A percentile compares a stretch with the other conserved stretches of the same genome.
phyloP scores from a whole-genome alignment of 2,797 vertebrate genomes.

The Thripadectes ignobilis region DNA sequence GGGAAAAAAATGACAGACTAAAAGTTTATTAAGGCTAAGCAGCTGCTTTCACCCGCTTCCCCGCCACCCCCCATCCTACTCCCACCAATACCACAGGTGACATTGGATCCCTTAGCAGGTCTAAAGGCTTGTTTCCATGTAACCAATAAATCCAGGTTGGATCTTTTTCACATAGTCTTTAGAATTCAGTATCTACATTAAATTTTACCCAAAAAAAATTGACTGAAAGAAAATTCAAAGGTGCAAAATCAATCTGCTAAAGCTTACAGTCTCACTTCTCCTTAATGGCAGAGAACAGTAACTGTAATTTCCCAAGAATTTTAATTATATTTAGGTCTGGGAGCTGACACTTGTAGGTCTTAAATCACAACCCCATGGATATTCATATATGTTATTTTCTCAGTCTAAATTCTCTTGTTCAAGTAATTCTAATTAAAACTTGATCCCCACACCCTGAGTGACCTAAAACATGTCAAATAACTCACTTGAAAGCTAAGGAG shows the following conservation, averaged over 20 bases:
- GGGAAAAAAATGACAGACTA: background rate
- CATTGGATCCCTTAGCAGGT: rapidly evolving
- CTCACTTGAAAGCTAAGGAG: background rate
- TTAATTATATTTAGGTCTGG: background rate
- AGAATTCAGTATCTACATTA: background rate
- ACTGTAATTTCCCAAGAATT: background rate
- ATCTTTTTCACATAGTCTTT: background rate
- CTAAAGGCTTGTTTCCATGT: background rate
- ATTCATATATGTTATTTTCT: background rate
- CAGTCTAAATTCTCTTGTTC: background rate
- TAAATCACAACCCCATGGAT: background rate
- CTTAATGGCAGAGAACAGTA: background rate
- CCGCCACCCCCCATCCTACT: no score
- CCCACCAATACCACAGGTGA: background rate
- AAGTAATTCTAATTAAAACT: background rate
- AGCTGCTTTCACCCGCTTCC: background rate
- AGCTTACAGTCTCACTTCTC: background rate
- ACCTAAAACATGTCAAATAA: background rate
- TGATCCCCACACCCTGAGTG: background rate
- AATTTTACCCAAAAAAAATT: background rate
- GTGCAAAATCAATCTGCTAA: background rate
- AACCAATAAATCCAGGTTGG: background rate
- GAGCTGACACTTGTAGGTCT: background rate
- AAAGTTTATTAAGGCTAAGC: background rate
- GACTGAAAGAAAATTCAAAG: background rate